Percentiles rank a stretch among this genome's conserved stretches.
Conservation (phyloP, 1,140 invertebrate genomes). For the Bombus confusus region DNA sequence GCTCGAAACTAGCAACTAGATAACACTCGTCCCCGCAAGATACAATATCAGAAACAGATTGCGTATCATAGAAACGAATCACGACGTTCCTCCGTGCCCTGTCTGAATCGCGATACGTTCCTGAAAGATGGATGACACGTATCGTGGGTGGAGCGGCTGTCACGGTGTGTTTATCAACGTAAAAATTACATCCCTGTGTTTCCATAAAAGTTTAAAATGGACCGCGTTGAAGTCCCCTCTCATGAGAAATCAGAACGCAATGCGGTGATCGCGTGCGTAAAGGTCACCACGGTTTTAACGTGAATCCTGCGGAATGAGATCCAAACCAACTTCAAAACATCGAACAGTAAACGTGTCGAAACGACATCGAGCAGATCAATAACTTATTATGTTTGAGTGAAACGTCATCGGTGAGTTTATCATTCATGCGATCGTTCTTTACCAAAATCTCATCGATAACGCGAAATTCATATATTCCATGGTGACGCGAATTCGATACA, state of each 20-base stretch:
- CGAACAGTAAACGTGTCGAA: not conserved
- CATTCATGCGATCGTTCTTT: too few relatives aligned
- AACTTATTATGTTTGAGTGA: too few relatives aligned
- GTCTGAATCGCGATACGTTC: not conserved
- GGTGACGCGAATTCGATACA: too few relatives aligned
- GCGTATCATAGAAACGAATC: not conserved
- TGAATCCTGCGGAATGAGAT: not conserved
- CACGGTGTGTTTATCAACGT: not conserved
- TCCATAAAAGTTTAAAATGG: not conserved
- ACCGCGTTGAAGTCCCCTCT: not conserved
- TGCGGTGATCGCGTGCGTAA: not conserved
- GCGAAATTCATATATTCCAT: too few relatives aligned
- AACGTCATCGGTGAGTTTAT: too few relatives aligned
- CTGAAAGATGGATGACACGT: not conserved
- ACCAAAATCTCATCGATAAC: too few relatives aligned
- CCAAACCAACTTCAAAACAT: not conserved
- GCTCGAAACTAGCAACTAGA: not conserved
- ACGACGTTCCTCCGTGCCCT: not conserved
- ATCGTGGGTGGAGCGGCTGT: not conserved
- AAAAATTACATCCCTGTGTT: constrained; percentile 6
- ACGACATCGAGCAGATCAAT: too few relatives aligned
- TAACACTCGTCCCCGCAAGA: not conserved
- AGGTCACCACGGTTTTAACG: not conserved
- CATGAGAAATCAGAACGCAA: constrained; percentile 2
- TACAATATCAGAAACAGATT: not conserved